Conservation (phyloP, 2,888 invertebrate species). For the Synergus umbraculus region DNA sequence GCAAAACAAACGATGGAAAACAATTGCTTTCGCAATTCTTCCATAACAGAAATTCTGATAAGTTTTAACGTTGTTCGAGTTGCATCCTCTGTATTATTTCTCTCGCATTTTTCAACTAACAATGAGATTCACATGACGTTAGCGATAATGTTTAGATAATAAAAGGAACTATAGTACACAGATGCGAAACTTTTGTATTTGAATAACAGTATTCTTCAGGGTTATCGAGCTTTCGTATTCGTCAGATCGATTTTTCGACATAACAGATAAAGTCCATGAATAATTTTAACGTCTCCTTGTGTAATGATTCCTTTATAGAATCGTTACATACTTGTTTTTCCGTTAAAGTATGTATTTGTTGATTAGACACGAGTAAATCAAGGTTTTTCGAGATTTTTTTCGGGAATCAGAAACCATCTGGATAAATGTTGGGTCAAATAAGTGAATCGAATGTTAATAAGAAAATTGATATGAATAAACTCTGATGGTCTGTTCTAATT, state of each 20-base stretch:
- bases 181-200: background rate
- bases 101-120: slow-evolving; percentile 17
- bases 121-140: slow-evolving; percentile 27
- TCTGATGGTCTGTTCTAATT: background rate
- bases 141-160: slow-evolving; percentile 21
- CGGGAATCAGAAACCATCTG: background rate
- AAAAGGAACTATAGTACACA: background rate
- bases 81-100: background rate
- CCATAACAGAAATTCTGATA: slow-evolving; percentile 10
- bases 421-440: background rate
- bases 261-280: background rate
- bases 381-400: background rate
- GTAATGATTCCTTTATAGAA: background rate
- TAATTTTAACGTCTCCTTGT: background rate
- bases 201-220: slow-evolving; percentile 32
- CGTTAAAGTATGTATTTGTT: background rate
- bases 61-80: slow-evolving; percentile 1
- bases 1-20: background rate
- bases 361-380: background rate
- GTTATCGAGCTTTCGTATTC: slow-evolving; percentile 28
- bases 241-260: slow-evolving; percentile 29
- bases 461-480: background rate
- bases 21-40: slow-evolving; percentile 2
- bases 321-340: background rate
- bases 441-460: background rate